Base-by-base conservation (phyloP, 2,113 vertebrate species). In the Leucosticte australis region DNA sequence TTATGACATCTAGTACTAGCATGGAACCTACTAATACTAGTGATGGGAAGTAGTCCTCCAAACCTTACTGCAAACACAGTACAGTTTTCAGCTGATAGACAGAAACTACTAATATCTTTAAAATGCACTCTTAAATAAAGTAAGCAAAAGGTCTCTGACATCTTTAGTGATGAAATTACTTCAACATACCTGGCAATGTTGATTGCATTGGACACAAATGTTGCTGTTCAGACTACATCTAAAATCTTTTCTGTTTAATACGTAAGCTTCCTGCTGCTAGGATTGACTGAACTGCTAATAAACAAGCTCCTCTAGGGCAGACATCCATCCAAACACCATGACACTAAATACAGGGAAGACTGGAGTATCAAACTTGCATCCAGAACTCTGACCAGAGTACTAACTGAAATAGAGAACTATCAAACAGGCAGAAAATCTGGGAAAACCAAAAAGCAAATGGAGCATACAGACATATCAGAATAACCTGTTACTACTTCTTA, bases 201-300 rank as follows among this genome's bases (percentile, higher is more conserved):
- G 62, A 87, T 2, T 63, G n/a, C 23, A 89, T 3, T 33, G 24
- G 44, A 42, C 44, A 52, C 24, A 84, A 82, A 84, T 27, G 11
- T 20, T 67, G 47, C 46, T 87, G 65, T 64, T 85, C 65, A 87
- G 62, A 79, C 39, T 71, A 79, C 16, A 84, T 56, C 84, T 87
- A 47, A 87, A 89, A 89, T 91, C 16, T 87, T 81, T 89, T 69
- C 89, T 91, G 57, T 79, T 94, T 95, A 56, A 78, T 89, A 94
- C 11, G 56, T 68, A 81, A 81, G 42, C 33, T 87, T 95, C 90
- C 49, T 28, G 41, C 64, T 82, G 35, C 24, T 84, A 52, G 12
- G 57, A 90, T 11, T 95, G 74, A 95, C 15, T 52, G 56, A 90
- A 84, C 14, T 16, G 33, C 49, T 64, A 95, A 89, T 26, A 65